Base-by-base conservation (phyloP, 2,113 vertebrate genomes). In the Hypocryptadius cinnamomeus region DNA sequence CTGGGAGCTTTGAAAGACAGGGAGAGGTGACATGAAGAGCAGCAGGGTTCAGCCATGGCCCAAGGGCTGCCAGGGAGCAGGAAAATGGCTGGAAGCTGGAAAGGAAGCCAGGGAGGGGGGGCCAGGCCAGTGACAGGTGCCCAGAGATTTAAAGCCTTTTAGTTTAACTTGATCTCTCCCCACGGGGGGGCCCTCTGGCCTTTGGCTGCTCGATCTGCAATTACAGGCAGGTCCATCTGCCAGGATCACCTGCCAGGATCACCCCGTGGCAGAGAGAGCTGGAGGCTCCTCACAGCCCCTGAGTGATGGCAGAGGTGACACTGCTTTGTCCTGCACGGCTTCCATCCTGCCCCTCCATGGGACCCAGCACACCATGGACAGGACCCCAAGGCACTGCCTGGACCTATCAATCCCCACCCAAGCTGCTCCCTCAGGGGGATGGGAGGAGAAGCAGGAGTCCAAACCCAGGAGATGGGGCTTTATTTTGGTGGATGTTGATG, bases 151-250 rank as follows among this genome's bases (percentile, higher is more conserved):
- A 93, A 84, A 96, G 57, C 77, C 92, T 93, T 96, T 90, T 84
- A 95, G 93, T 78, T 90, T 45, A 60, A 92, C 56, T 35, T 3
- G 86, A 94, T 87, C 89, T 83, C 53, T 89, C 95, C 94, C 90
- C 83, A 10, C 2, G 35, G 86, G 88, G 90, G 86, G 33, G 44
- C 69, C 83, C 89, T 90, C 94, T 94, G 96, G 83, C 89, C 86
- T 71, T 48, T 13, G 86, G 83, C 90, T 60, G 77, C 89, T 93
- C 0, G 0, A 79, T 64, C 22, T 3, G 83, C 96, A 90, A 90
- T 96, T 87, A 81, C 64, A 25, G 69, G 83, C 57, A 0, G 61
- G 27, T 64, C 93, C 90, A 94, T 89, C 93, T 94, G 94, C 70
- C 81, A 54, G 69, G 24, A 23, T 18, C 47, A 63, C 50, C 70